Base-by-base conservation (phyloP, 2,888 invertebrate species). In the Ornithoptera alexandrae region DNA sequence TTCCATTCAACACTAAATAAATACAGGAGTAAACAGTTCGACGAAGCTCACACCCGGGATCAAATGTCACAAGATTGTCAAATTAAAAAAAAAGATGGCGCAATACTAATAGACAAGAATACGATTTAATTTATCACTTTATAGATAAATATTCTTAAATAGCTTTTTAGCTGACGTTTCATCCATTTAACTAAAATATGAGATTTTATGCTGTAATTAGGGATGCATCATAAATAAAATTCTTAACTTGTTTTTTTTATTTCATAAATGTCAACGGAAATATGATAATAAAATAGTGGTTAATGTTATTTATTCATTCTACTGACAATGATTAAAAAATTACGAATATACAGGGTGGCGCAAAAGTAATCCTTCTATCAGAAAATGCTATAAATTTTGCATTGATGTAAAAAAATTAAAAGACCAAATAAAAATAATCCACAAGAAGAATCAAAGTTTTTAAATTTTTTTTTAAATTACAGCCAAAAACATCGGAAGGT, bases 71-170 rank as follows among this genome's bases (percentile, higher is more conserved):
- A 22, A 20, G 30, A 10, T 2, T 30, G 30, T 17, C 20, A 57
- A 30, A 3, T 30, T 30, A 30, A 30, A 17, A 22, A 59, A 39
- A 39, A 30, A 59, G 17, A 59, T 59, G 20, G 20, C 30, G 30
- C 59, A n/a, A 39, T 2, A 57, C 15, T 39, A 20, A 64, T 57
- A 18, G 57, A 57, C 57, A 18, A 57, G 20, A 57, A 20, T 20
- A 22, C 20, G 57, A 57, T 57, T 57, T 57, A 57, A 22, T 57
- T 63, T 63, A 53, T 66, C 50, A 18, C 24, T 60, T 59, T 12
- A 59, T 15, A 59, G 60, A 66, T 60, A 50, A 66, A 66, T 59
- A 24, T 53, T 60, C 59, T 17, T 15, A n/a, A 66, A 50, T 36
- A 1, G 46, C 50, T 10, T n/a, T 63, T 53, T n/a, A 50, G 18